These are phyloP conservation scores for Aphidius gifuensis DNA, from an alignment of 1,140 invertebrate genomes.

Conservation along the genomic window DNA sequence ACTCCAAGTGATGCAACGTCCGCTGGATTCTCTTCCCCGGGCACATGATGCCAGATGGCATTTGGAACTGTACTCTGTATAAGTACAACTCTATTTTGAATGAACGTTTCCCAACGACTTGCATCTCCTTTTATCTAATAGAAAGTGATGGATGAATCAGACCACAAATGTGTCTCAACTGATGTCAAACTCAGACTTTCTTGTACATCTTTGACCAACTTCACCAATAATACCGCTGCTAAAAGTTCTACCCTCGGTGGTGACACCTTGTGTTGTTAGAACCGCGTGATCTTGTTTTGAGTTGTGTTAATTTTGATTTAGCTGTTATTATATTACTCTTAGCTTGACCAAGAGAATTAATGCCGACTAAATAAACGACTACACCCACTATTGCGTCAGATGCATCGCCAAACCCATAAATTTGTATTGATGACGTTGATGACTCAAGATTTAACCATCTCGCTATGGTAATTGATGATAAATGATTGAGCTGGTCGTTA, in stretches of 20 bases:
- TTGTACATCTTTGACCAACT: slow-evolving; percentile 15
- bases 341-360: neutral
- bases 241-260: slow-evolving; percentile 25
- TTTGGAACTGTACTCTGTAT: slow-evolving; percentile 4
- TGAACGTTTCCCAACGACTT: slow-evolving; percentile 13
- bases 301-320: slow-evolving; percentile 38
- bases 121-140: slow-evolving; percentile 20
- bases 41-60: no score
- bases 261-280: neutral
- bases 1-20: no score
- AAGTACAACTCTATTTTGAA: neutral
- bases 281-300: slow-evolving; percentile 8
- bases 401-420: no score
- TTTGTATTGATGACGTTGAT: no score
- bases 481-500: neutral
- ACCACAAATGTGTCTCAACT: slow-evolving; percentile 12
- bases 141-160: slow-evolving; percentile 5
- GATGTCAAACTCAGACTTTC: neutral
- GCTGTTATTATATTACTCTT: slow-evolving; percentile 28
- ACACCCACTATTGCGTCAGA: no score
- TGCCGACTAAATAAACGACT: neutral
- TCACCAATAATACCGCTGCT: slow-evolving; percentile 16
- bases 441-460: no score
- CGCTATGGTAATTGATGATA: neutral
- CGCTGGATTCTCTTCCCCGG: no score